phyloP scores from a whole-genome alignment of 1,140 invertebrate genomes.

The Sarcophaga bullata region DNA sequence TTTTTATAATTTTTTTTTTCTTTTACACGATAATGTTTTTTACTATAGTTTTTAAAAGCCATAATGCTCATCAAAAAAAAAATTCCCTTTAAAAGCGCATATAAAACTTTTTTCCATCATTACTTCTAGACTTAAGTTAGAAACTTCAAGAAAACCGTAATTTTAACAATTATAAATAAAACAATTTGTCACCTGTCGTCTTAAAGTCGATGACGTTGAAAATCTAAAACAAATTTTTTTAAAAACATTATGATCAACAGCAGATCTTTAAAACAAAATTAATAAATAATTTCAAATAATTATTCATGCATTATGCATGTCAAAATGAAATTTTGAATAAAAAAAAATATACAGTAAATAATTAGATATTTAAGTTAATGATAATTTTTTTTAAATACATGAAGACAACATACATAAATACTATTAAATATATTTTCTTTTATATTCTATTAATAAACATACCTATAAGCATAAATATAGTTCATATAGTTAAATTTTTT shows the following conservation, averaged over 20 bases:
- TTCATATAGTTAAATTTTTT: conserved; percentile 28
- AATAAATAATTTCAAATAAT: conserved; percentile 27
- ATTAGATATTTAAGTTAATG: conserved; percentile 33
- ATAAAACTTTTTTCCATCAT: conserved; percentile 15
- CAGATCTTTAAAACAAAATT: conserved; percentile 24
- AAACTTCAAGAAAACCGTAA: neutral
- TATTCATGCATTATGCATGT: conserved; percentile 40
- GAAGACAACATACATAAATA: too few relatives aligned
- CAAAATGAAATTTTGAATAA: conserved; percentile 44
- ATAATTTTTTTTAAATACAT: neutral
- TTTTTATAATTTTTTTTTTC: conserved; percentile 3
- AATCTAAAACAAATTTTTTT: conserved; percentile 20
- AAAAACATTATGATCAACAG: conserved; percentile 14
- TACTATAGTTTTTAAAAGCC: neutral
- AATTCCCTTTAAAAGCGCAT: conserved; percentile 35
- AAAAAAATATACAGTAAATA: conserved; percentile 33
- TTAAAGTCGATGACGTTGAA: conserved; percentile 38
- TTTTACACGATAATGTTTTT: neutral
- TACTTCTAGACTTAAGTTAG: conserved; percentile 24
- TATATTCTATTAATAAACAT: neutral
- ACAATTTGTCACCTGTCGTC: conserved; percentile 18
- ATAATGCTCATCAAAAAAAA: conserved; percentile 36
- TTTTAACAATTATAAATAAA: conserved; percentile 6
- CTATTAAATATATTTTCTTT: too few relatives aligned
- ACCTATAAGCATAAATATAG: neutral